Percentiles rank a stretch among this genome's conserved stretches.
Conservation (phyloP, 2,888 invertebrate genomes). For the Apodemia duryi region DNA sequence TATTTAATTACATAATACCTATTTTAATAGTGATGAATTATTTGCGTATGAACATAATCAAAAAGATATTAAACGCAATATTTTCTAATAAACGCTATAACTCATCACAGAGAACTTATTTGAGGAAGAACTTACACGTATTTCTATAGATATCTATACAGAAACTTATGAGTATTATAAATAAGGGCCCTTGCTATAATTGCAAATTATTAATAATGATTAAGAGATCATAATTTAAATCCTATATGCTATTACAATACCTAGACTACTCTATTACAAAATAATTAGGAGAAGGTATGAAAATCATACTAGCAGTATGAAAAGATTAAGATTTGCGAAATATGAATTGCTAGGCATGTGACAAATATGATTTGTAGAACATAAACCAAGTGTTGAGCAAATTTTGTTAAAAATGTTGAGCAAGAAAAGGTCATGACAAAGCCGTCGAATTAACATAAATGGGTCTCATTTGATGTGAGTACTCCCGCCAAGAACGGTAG, state of each 20-base stretch:
- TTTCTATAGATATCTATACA: constrained; percentile 53
- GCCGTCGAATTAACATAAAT: constrained; percentile 55
- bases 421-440: constrained; percentile 67
- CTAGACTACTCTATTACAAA: constrained; percentile 73
- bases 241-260: constrained; percentile 59
- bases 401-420: constrained; percentile 74
- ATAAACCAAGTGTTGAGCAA: constrained; percentile 57
- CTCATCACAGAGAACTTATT: constrained; percentile 14
- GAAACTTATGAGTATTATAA: constrained; percentile 79
- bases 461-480: constrained; percentile 39
- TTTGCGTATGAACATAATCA: constrained; percentile 4
- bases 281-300: constrained; percentile 48
- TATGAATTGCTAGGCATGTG: constrained; percentile 2
- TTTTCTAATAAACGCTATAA: constrained; percentile 9
- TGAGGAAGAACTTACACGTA: constrained; percentile 16
- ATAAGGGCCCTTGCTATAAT: constrained; percentile 62
- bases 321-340: constrained; percentile 23
- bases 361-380: constrained; percentile 19
- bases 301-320: constrained; percentile 36
- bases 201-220: constrained; percentile 78
- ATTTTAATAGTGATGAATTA: constrained; percentile 4
- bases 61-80: constrained; percentile 1
- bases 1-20: constrained; percentile 1
- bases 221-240: constrained; percentile 79
- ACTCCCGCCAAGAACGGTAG: constrained; percentile 46